Conservation (phyloP, 2,113 vertebrate species). For the Ceuthmochares aereus region DNA sequence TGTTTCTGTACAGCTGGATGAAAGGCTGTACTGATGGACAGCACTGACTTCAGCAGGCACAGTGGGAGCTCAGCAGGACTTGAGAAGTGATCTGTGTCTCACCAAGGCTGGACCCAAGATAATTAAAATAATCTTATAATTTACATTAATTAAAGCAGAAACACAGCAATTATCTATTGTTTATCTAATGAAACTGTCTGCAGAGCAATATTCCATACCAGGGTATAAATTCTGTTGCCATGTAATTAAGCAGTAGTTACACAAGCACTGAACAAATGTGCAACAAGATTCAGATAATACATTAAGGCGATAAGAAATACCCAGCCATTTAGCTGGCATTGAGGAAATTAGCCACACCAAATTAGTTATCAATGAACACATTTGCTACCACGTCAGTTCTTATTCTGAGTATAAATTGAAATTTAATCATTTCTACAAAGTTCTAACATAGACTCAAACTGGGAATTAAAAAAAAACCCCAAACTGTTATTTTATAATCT, state of each 20-base stretch:
- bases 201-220: background rate
- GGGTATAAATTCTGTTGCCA: background rate
- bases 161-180: slow-evolving; percentile 19
- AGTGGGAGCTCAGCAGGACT: background rate
- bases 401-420: background rate
- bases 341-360: slow-evolving; percentile 52
- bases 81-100: background rate
- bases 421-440: slow-evolving; percentile 19
- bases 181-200: slow-evolving; percentile 4
- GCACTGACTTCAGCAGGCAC: rapidly evolving
- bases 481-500: background rate
- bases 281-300: slow-evolving; percentile 28
- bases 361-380: slow-evolving; percentile 32
- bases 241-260: slow-evolving; percentile 41
- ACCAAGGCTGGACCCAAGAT: background rate
- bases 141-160: slow-evolving; percentile 21
- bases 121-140: background rate
- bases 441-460: background rate
- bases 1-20: background rate
- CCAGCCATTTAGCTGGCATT: background rate
- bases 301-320: background rate
- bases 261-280: background rate
- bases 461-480: background rate
- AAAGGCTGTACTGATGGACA: background rate
- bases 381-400: background rate